These are phyloP conservation scores for Circaetus gallicus DNA, from an alignment of 2,113 vertebrate species.

Conservation along the genomic window DNA sequence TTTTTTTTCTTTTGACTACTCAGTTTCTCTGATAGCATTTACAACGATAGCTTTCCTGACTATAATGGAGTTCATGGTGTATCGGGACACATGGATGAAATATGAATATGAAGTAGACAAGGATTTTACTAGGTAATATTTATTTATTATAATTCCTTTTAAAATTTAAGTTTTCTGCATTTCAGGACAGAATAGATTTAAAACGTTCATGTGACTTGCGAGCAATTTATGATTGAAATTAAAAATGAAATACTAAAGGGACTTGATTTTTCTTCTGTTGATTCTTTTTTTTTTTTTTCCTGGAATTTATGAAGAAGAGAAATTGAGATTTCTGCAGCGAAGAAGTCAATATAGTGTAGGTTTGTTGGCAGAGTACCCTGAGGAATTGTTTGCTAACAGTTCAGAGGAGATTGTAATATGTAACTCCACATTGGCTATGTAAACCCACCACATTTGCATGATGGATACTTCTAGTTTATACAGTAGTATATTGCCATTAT, in stretches of 20 bases:
- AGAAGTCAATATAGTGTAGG: neutral
- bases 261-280: neutral
- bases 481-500: neutral
- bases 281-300: neutral
- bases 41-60: conserved; percentile 88
- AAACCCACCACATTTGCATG: rapidly evolving
- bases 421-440: neutral
- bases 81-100: conserved; percentile 96
- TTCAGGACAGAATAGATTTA: neutral
- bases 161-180: neutral
- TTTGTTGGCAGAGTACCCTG: neutral
- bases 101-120: conserved; percentile 98
- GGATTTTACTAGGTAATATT: conserved; percentile 89
- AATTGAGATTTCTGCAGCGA: neutral
- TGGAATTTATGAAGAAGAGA: neutral
- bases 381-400: neutral
- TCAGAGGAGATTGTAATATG: neutral
- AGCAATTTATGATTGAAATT: neutral
- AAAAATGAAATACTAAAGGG: neutral
- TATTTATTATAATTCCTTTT: neutral
- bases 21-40: conserved; percentile 95
- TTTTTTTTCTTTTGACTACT: conserved; percentile 33
- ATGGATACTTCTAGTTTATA: neutral
- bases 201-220: neutral
- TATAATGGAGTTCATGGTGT: conserved; percentile 94